Evolutionary conservation across 1,140 invertebrate species (phyloP), one percentile per base, ranked within the genome.

Genomic region (Rhagoletis zephyria): DNA sequence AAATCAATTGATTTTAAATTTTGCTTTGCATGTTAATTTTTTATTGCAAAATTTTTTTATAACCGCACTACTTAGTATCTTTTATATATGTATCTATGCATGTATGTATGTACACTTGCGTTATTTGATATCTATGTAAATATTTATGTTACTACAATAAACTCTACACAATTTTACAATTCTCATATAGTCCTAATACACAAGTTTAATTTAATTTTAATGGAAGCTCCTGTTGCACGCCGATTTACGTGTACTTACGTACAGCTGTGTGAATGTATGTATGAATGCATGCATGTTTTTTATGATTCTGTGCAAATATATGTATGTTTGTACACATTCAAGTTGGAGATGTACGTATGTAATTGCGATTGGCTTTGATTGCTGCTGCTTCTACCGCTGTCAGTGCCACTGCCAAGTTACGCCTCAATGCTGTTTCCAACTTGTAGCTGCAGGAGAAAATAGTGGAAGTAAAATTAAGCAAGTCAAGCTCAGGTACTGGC

Each of bases 341-440:
- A 16, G 74, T 19, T 56, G 74, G 48, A 56, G 48, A 48, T 56
- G 74, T 48, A 81, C 30, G 30, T 30, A 30, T 30, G 30, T 30
- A 30, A 30, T 30, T 85, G 85, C 85, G 5, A 7, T 63, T 63
- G 40, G 59, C 59, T 63, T 87, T 87, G 61, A 65, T 87, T 87
- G 74, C 59, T 85, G 74, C 30, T 87, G 77, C 42, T 86, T 19
- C 48, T 56, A 60, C 16, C n/a, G 48, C 61, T 56, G 51, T 10
- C 10, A 10, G 0, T 60, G 85, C 40, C 77, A 74, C 30, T n/a
- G 70, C 70, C 40, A n/a, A 16, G 60, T 56, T 87, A n/a, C 59
- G 16, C 65, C 88, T 91, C 91, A 96, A 93, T 95, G 95, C 90
- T 95, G 95, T 92, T 95, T 95, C 95, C 95, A 96, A 93, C 94